phyloP scores from a whole-genome alignment of 2,888 invertebrate species.

The Cloeon dipterum region DNA sequence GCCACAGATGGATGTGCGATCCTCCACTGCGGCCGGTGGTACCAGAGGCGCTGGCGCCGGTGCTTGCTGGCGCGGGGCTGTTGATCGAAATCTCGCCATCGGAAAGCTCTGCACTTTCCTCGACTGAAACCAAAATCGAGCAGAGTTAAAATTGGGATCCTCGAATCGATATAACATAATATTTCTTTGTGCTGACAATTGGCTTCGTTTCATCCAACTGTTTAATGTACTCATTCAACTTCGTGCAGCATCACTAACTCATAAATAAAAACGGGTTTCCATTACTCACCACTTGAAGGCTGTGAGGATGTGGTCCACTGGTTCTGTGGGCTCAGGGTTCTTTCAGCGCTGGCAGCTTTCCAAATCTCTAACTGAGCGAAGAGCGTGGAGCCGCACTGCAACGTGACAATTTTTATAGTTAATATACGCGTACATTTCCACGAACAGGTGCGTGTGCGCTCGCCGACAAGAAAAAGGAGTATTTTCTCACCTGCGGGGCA shows the following conservation, averaged over 20 bases:
- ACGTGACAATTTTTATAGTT: slow-evolving; percentile 4
- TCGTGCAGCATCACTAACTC: no score
- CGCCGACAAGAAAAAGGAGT: no score
- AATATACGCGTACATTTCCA: no score
- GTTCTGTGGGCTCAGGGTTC: no score
- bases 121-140: slow-evolving; percentile 9
- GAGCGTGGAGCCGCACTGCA: slow-evolving; percentile 58
- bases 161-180: not conserved
- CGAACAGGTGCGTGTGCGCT: no score
- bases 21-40: slow-evolving; percentile 23
- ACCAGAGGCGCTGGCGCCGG: slow-evolving; percentile 10
- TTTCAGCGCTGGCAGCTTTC: slow-evolving; percentile 52
- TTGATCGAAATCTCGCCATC: slow-evolving; percentile 27
- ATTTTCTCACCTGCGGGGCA: slow-evolving; percentile 54
- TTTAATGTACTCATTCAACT: no score
- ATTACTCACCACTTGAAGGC: not conserved
- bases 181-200: no score
- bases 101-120: no score
- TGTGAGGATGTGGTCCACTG: not conserved
- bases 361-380: slow-evolving; percentile 79
- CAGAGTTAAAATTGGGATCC: not conserved
- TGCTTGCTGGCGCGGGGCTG: slow-evolving; percentile 12
- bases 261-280: no score
- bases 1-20: slow-evolving; percentile 95
- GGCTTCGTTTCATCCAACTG: no score